Evolutionary conservation across 1,140 invertebrate genomes (phyloP), one percentile per base, ranked within the genome.

Genomic region (Dreissena rostriformis): DNA sequence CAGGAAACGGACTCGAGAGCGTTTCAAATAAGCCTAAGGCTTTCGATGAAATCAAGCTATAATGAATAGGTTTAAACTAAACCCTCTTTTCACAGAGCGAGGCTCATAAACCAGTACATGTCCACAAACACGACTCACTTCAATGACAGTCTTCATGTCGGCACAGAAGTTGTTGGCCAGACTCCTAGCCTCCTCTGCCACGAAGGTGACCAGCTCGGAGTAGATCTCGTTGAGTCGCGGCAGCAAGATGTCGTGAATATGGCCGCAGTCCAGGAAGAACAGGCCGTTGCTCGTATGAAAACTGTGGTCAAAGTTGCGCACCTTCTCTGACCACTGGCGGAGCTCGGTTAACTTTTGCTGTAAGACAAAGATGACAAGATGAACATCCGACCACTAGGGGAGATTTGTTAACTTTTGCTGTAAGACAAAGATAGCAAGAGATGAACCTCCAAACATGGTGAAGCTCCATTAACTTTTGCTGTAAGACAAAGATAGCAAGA

Each of bases 261-360:
- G 86, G 1, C 85, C 83, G 83, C 92, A 93, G 87, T 93, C 91
- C 15, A 94, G 78, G 53, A 84, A 91, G 76, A 93, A 88, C 49
- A 94, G 61, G 39, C 90, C 89, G 86, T 94, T 94, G 65, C 90
- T 86, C 19, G 93, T 91, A 6, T 87, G 86, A 53, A 92, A 92
- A 71, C 67, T 88, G n/a, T 84, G 70, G 52, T 93, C 92, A 90
- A 92, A 93, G 78, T 90, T 91, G 19, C 89, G 86, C 11, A 93
- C 89, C 82, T 88, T 90, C 24, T 93, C 92, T 51, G 87, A 88
- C 92, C 92, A 93, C 71, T 88, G 86, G 29, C 91, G 86, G 24
- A 93, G 72, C 67, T 92, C 91, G 49, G 88, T 93, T 68, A 93
- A 82, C 87, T 91, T 92, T 93, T 93, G 91, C 92, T 93, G 87